phyloP scores from a whole-genome alignment of 2,797 vertebrate species.

The Scolopax bukidnonensis region DNA sequence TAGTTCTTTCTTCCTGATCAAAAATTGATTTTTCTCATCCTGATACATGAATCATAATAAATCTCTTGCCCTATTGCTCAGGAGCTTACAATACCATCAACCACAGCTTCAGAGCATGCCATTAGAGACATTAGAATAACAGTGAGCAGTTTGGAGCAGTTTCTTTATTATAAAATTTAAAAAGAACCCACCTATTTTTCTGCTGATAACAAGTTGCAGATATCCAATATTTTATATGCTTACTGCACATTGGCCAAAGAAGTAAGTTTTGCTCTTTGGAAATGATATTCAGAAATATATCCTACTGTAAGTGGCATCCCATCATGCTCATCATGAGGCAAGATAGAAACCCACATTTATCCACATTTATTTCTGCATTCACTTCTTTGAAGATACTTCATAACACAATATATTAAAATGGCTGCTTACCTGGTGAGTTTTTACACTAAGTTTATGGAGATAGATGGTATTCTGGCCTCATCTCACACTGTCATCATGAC shows the following conservation, averaged over 20 bases:
- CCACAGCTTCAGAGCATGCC: neutral
- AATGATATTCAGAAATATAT: neutral
- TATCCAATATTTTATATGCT: neutral
- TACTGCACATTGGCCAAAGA: neutral
- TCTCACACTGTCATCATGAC: neutral
- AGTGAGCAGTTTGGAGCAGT: neutral
- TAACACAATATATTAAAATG: neutral
- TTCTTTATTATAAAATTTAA: neutral
- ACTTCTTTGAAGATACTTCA: neutral
- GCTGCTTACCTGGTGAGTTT: neutral
- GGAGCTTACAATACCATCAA: neutral
- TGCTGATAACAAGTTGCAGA: neutral
- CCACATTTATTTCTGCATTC: neutral
- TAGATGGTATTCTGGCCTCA: neutral
- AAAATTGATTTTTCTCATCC: constrained; percentile 34
- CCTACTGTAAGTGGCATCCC: neutral
- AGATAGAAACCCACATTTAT: neutral
- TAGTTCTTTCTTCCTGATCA: constrained; percentile 6
- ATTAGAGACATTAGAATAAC: neutral
- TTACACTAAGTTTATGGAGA: neutral
- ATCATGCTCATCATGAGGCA: neutral
- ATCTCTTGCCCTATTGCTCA: neutral
- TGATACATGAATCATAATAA: neutral
- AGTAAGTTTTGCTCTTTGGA: neutral
- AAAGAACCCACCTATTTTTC: neutral